These are phyloP conservation scores for Lagodon rhomboides DNA, from an alignment of 2,797 vertebrate genomes.

Conservation along the genomic window DNA sequence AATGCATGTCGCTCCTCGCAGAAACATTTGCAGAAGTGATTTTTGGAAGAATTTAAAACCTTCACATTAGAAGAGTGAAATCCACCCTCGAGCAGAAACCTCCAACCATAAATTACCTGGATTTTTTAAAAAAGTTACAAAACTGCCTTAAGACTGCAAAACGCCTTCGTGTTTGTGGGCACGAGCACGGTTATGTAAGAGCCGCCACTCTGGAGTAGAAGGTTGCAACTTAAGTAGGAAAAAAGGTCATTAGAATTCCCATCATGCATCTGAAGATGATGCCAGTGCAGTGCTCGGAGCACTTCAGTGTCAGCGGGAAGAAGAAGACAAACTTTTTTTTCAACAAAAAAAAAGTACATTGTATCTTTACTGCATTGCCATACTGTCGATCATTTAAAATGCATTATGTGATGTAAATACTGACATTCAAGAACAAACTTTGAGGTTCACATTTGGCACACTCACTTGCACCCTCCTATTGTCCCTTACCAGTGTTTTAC, in stretches of 20 bases:
- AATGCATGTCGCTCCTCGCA: not conserved
- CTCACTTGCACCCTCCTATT: conserved; percentile 33
- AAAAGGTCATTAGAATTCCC: conserved; percentile 35
- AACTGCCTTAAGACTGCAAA: not conserved
- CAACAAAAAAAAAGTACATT: not conserved
- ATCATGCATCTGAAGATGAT: conserved; percentile 20
- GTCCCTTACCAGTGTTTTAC: conserved; percentile 50
- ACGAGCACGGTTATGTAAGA: conserved; percentile 12
- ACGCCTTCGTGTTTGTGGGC: not conserved
- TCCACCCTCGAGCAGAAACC: not conserved
- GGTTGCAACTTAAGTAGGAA: conserved; percentile 37
- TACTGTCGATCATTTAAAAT: conserved; percentile 1
- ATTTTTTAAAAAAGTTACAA: not conserved
- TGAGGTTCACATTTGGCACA: conserved; percentile 30
- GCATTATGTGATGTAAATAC: not conserved
- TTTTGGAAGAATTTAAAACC: not conserved
- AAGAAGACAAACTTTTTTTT: conserved; percentile 7
- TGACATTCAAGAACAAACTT: conserved; percentile 8
- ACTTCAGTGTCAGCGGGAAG: not conserved
- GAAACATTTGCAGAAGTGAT: not conserved
- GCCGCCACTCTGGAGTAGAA: not conserved
- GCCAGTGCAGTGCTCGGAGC: not conserved
- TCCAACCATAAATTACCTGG: conserved; percentile 6
- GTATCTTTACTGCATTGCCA: not conserved
- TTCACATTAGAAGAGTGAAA: not conserved